Percentiles rank a stretch among this genome's conserved stretches.
Evolutionary conservation across 2,113 vertebrate genomes (phyloP).

Genomic region (Tychaedon coryphoeus): DNA sequence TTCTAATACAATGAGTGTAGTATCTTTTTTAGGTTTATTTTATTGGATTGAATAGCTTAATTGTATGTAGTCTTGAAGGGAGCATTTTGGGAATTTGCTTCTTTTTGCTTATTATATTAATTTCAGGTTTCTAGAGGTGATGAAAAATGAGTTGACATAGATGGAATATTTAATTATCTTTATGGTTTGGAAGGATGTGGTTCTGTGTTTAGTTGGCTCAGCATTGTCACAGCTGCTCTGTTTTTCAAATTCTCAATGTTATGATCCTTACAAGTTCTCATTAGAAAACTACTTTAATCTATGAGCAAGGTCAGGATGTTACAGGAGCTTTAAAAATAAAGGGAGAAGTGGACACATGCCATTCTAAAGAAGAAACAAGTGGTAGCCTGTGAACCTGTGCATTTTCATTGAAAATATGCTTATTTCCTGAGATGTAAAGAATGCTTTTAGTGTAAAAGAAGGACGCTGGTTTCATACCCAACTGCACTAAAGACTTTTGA

Average conservation of each 20-base stretch:
- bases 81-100: background rate
- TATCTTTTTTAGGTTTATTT: background rate
- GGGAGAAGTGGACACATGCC: background rate
- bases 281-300: background rate
- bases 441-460: background rate
- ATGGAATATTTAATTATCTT: background rate
- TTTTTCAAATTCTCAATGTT: background rate
- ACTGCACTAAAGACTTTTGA: background rate
- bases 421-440: background rate
- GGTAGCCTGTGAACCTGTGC: background rate
- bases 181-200: background rate
- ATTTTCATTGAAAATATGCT: background rate
- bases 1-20: background rate
- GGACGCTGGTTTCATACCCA: background rate
- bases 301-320: background rate
- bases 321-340: background rate
- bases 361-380: background rate
- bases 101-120: background rate
- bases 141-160: conserved; percentile 5
- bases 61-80: background rate
- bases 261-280: background rate
- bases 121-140: background rate
- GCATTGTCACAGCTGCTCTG: background rate
- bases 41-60: conserved; percentile 5
- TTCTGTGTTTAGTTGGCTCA: background rate